phyloP scores from a whole-genome alignment of 2,888 invertebrate genomes.

The Saturnia japonica region DNA sequence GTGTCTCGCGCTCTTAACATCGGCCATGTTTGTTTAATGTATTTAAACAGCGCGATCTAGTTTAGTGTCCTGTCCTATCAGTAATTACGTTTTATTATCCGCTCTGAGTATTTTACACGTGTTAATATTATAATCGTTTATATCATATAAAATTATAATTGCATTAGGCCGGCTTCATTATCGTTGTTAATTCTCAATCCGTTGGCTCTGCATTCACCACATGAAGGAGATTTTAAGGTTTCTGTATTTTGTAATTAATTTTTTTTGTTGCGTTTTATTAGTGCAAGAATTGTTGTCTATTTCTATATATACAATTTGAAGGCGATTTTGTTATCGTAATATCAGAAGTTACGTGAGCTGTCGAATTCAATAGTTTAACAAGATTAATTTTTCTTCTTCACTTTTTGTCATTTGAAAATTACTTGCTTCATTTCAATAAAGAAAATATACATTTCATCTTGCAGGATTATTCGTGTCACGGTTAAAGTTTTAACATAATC shows the following conservation, averaged over 20 bases:
- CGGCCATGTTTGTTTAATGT: background rate
- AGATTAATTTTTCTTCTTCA: background rate
- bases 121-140: constrained; percentile 7
- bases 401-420: background rate
- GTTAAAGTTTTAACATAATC: background rate
- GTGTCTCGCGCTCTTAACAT: background rate
- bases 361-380: background rate
- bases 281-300: background rate
- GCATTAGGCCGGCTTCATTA: constrained; percentile 35
- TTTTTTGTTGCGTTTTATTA: constrained; percentile 1
- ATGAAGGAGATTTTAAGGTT: constrained; percentile 34
- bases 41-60: background rate
- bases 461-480: background rate
- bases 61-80: constrained; percentile 2
- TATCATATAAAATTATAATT: constrained; percentile 25
- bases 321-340: background rate
- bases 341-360: background rate
- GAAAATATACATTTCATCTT: background rate
- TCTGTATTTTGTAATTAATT: constrained; percentile 13
- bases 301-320: background rate
- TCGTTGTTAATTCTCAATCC: constrained; percentile 31
- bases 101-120: constrained; percentile 22
- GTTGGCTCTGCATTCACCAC: constrained; percentile 24
- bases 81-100: constrained; percentile 2
- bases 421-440: background rate